Evolutionary conservation across 2,113 vertebrate genomes (phyloP).

Genomic region (Aptenodytes forsteri): DNA sequence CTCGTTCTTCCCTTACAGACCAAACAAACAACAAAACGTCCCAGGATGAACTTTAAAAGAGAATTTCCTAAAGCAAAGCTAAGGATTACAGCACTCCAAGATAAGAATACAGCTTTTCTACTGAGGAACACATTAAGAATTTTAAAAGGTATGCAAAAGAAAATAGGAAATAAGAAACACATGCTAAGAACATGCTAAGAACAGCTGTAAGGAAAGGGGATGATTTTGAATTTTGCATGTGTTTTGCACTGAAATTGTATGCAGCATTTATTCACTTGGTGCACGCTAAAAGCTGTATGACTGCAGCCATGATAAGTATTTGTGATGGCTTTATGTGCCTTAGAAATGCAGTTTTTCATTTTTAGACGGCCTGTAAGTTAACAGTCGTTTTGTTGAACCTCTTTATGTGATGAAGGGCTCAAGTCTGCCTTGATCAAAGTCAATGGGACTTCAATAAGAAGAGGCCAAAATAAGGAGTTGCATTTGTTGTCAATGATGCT

Average conservation of each 20-base stretch:
- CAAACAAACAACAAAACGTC: conserved; percentile 9
- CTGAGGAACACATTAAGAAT: conserved; percentile 13
- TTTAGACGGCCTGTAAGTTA: conserved; percentile 23
- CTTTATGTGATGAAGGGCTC: background rate
- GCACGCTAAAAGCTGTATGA: background rate
- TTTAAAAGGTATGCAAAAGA: conserved; percentile 36
- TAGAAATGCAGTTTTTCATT: conserved; percentile 16
- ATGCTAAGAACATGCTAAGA: background rate
- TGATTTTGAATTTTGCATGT: conserved; percentile 25
- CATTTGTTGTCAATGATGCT: background rate
- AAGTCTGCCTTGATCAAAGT: background rate
- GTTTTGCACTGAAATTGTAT: conserved; percentile 13
- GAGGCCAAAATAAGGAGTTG: background rate
- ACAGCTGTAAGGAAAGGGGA: conserved; percentile 37
- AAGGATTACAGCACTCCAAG: background rate
- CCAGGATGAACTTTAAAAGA: background rate
- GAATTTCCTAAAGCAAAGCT: background rate
- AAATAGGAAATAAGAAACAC: conserved; percentile 39
- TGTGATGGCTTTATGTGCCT: conserved; percentile 14
- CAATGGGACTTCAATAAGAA: background rate
- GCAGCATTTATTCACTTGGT: conserved; percentile 5
- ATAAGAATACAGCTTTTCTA: background rate
- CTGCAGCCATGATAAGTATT: background rate
- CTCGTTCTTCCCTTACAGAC: background rate
- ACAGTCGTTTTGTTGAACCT: background rate